Evolutionary conservation across 2,797 vertebrate genomes (phyloP).

Genomic region (Chlorospingus semifuscus): DNA sequence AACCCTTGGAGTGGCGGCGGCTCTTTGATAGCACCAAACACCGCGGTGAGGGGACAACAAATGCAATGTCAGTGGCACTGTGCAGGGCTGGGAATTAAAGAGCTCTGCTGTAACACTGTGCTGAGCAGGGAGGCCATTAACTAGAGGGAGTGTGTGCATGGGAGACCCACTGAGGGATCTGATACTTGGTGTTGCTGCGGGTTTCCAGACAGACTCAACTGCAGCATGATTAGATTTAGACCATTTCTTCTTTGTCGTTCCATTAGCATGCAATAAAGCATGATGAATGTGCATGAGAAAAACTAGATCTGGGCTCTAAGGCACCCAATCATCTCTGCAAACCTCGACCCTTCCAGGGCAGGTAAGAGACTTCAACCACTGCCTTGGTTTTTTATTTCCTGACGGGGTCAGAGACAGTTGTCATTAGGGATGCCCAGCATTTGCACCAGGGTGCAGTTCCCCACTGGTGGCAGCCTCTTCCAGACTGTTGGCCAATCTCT

Average conservation of each 20-base stretch:
- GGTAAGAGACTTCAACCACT: background rate
- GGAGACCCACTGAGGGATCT: background rate
- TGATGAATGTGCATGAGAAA: background rate
- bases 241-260: slow-evolving; percentile 11
- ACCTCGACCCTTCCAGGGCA: background rate
- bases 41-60: background rate
- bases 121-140: background rate
- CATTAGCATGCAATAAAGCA: slow-evolving; percentile 47
- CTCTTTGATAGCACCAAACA: background rate
- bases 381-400: background rate
- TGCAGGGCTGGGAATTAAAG: background rate
- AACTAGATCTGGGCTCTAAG: slow-evolving; percentile 18
- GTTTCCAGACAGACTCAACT: background rate
- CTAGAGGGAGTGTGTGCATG: background rate
- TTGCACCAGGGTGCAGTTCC: background rate
- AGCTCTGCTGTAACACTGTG: background rate
- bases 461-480: background rate
- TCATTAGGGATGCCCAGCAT: background rate
- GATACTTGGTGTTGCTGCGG: accelerated
- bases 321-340: background rate
- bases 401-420: background rate
- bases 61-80: background rate
- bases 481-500: background rate
- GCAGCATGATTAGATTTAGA: slow-evolving; percentile 40
- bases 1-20: background rate